phyloP scores from a whole-genome alignment of 2,797 vertebrate species.

The Lacerta agilis region DNA sequence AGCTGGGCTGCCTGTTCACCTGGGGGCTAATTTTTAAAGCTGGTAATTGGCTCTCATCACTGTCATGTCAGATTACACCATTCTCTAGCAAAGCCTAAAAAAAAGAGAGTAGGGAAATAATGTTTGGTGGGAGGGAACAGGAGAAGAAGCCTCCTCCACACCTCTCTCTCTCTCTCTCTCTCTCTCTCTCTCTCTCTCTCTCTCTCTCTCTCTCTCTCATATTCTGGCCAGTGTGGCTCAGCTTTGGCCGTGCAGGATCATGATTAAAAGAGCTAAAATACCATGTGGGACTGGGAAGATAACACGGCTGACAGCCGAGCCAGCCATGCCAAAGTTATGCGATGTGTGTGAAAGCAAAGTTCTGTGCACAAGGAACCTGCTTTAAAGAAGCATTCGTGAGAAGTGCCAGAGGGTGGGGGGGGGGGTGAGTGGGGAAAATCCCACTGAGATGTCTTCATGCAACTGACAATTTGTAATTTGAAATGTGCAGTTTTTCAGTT shows the following conservation, averaged over 20 bases:
- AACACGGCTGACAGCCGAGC: neutral
- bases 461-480: slow-evolving; percentile 8
- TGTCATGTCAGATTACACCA: neutral
- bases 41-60: slow-evolving; percentile 50
- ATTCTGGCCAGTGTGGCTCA: neutral
- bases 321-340: neutral
- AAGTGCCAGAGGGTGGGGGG: neutral
- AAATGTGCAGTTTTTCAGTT: neutral
- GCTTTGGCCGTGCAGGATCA: fast-evolving
- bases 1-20: slow-evolving; percentile 38
- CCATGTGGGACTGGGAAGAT: neutral
- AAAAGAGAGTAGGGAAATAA: neutral
- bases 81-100: slow-evolving; percentile 40
- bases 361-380: slow-evolving; percentile 3
- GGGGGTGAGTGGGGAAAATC: neutral
- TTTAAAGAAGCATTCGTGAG: neutral
- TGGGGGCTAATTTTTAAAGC: slow-evolving; percentile 52
- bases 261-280: neutral
- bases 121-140: neutral
- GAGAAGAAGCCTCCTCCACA: neutral
- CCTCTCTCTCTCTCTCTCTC: fast-evolving
- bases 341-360: neutral
- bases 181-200: no score
- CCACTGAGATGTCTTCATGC: slow-evolving; percentile 6
- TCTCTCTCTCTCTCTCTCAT: fast-evolving